Conservation (phyloP, 2,113 vertebrate genomes). For the Colossoma macropomum region DNA sequence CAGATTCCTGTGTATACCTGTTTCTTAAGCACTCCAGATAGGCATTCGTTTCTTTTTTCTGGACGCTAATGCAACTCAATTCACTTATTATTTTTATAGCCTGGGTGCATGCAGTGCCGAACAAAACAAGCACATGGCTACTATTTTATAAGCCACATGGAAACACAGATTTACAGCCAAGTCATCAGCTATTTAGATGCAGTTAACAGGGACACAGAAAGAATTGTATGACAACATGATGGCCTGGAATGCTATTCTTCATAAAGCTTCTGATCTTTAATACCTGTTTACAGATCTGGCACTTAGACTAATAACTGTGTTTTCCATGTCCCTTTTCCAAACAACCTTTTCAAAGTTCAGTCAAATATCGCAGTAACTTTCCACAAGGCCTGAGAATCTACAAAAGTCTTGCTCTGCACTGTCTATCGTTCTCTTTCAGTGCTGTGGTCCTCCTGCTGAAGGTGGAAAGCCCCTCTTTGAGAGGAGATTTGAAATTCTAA, state of each 20-base stretch:
- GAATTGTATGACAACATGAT: slow-evolving; percentile 17
- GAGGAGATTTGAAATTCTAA: slow-evolving; percentile 84
- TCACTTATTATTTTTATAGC: slow-evolving; percentile 73
- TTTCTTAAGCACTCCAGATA: slow-evolving; percentile 14
- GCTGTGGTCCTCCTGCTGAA: slow-evolving; percentile 62
- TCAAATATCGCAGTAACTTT: slow-evolving; percentile 74
- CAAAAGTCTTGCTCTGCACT: slow-evolving; percentile 68
- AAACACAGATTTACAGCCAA: slow-evolving; percentile 77
- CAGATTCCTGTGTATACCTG: background rate
- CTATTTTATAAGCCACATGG: slow-evolving; percentile 75
- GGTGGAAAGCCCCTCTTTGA: slow-evolving; percentile 78
- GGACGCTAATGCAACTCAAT: slow-evolving; percentile 58
- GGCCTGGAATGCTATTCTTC: slow-evolving; percentile 59
- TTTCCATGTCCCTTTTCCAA: slow-evolving; percentile 68
- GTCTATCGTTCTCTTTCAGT: slow-evolving; percentile 39
- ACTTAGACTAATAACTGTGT: slow-evolving; percentile 63
- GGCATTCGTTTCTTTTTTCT: background rate
- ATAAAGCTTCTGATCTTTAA: slow-evolving; percentile 70
- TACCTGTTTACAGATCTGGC: slow-evolving; percentile 71
- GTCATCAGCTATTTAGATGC: slow-evolving; percentile 71
- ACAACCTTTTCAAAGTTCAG: slow-evolving; percentile 68
- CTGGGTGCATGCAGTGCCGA: slow-evolving; percentile 64
- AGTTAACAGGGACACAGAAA: slow-evolving; percentile 56
- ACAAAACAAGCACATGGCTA: slow-evolving; percentile 75
- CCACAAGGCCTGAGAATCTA: slow-evolving; percentile 58